Percentiles rank a stretch among this genome's conserved stretches.
Evolutionary conservation across 2,888 invertebrate species (phyloP).

Genomic region (Stenchaetothrips biformis): DNA sequence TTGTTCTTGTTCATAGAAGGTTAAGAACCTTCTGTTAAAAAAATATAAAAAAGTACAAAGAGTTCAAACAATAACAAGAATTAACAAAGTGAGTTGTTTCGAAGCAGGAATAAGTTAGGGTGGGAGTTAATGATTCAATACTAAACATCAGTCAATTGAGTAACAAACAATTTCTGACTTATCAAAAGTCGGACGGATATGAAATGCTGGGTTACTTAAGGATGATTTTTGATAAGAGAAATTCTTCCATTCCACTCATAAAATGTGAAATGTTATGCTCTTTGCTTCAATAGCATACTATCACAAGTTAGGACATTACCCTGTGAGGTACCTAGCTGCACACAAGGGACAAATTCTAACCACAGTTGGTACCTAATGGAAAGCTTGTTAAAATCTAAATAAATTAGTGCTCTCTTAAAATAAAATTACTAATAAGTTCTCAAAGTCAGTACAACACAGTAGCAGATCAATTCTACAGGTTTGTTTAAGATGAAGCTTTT

Average conservation of each 20-base stretch:
- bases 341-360: not conserved
- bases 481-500: not conserved
- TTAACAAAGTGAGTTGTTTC: not conserved
- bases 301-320: conserved; percentile 21
- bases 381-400: conserved; percentile 15
- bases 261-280: not conserved
- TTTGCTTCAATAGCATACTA: not conserved
- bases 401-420: conserved; percentile 2
- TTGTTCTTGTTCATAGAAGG: not conserved
- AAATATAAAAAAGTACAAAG: not conserved
- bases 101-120: not conserved
- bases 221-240: not conserved
- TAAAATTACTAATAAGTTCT: not conserved
- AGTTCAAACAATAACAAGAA: not conserved
- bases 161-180: not conserved
- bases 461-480: not conserved
- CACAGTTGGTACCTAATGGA: not conserved
- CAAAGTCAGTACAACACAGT: conserved; percentile 13
- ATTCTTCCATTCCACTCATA: not conserved
- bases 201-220: not conserved
- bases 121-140: conserved; percentile 13
- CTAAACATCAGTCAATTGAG: not conserved
- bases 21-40: not conserved
- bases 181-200: not conserved
- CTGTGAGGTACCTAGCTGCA: not conserved